Base-by-base conservation (phyloP, 2,113 vertebrate species). In the Rhinoderma darwinii region DNA sequence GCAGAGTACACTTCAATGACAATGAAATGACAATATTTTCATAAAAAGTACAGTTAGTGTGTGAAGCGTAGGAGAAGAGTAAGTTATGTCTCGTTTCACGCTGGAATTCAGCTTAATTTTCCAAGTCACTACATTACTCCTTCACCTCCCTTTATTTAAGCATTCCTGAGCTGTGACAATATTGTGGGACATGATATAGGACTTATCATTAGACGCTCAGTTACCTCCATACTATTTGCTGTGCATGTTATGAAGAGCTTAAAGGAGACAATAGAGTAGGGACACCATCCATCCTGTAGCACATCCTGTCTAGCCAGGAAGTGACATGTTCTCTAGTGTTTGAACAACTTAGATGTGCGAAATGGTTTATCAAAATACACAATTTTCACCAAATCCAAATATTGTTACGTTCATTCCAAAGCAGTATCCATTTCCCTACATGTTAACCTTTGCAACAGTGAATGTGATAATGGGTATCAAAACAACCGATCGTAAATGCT, bases 281-380 rank as follows among this genome's bases (percentile, higher is more conserved):
- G 84, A 66, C 27, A 77, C 66, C 54, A 59, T 85, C 14, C 84
- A 85, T 85, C 84, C 84, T 77, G 84, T 78, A 25, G 56, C 27
- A 11, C 54, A 77, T 85, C 84, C 84, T 68, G 84, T 85, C 84
- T 85, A 77, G 84, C 41, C 84, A 77, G 84, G 84, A 85, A 85
- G 84, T 44, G 73, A 77, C 72, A 77, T 82, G 7, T 63, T 82
- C 79, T 66, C 73, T 39, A 15, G 12, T 43, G 41, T 41, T 61
- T 14, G 5, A 43, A 61, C 35, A 7, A n/a, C 30, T 81, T 41
- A 44, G 37, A 82, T 30, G 59, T 66, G 37, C 14, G 43, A 66
- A 44, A 39, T 8, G n/a, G n/a, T 63, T 15, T 20, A 22, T 35
- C 22, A 39, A 81, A 63, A 63, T 43, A 43, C 25, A 43, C 56